These are phyloP conservation scores for Noctuana brunneofusca DNA, from an alignment of 2,888 invertebrate species.

Conservation along the genomic window DNA sequence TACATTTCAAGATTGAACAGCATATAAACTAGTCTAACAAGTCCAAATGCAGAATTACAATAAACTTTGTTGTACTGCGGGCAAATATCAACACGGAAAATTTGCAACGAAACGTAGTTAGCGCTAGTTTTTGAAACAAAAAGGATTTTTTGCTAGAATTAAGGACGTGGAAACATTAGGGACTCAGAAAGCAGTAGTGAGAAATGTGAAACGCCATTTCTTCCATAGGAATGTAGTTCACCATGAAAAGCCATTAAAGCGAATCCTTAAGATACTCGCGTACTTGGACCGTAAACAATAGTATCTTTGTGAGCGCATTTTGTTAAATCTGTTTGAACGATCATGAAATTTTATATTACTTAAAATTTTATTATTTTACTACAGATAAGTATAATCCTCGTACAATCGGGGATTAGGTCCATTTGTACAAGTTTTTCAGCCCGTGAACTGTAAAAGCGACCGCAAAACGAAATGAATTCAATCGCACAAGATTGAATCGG, in stretches of 20 bases:
- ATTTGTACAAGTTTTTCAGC: slow-evolving; percentile 3
- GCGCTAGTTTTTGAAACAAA: slow-evolving; percentile 14
- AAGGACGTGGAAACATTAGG: slow-evolving; percentile 15
- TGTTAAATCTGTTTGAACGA: slow-evolving; percentile 5
- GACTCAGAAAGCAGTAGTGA: slow-evolving; percentile 4
- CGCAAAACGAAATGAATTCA: slow-evolving; percentile 14
- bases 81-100: neutral
- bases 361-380: too few relatives aligned
- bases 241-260: neutral
- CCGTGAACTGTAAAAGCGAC: slow-evolving; percentile 11
- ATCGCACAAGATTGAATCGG: neutral
- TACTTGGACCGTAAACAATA: slow-evolving; percentile 4
- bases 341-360: neutral
- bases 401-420: slow-evolving; percentile 6
- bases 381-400: too few relatives aligned
- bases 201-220: slow-evolving; percentile 23
- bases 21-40: slow-evolving; percentile 5
- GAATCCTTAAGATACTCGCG: slow-evolving; percentile 3
- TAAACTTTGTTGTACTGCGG: neutral
- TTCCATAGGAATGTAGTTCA: slow-evolving; percentile 6
- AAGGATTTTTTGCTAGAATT: slow-evolving; percentile 3
- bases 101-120: slow-evolving; percentile 16
- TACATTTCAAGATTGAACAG: neutral
- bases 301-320: slow-evolving; percentile 5
- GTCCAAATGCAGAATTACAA: slow-evolving; percentile 11